phyloP scores from a whole-genome alignment of 2,797 vertebrate species.

The Heterohyrax brucei region DNA sequence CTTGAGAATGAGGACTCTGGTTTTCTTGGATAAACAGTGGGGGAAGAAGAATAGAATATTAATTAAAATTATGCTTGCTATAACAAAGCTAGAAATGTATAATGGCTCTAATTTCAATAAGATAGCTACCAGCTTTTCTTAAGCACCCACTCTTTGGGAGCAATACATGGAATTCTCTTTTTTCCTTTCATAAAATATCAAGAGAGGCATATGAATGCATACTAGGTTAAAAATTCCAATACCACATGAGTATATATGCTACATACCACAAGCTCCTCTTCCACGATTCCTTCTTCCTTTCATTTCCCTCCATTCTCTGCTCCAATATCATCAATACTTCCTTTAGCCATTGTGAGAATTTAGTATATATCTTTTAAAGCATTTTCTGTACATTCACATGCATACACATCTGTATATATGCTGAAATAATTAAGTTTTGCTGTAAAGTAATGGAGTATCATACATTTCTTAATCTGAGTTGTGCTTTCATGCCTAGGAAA shows the following conservation, averaged over 20 bases:
- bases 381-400: conserved; percentile 49
- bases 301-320: not conserved
- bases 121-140: conserved; percentile 33
- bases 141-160: not conserved
- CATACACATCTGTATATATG: not conserved
- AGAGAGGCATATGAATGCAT: not conserved
- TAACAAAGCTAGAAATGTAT: conserved; percentile 52
- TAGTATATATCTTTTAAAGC: conserved; percentile 22
- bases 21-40: conserved; percentile 65
- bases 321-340: not conserved
- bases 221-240: not conserved
- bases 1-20: conserved; percentile 45
- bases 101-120: conserved; percentile 48
- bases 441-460: not conserved
- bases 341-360: conserved; percentile 40
- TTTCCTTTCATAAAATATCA: conserved; percentile 60
- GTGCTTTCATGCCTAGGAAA: conserved; percentile 20
- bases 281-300: not conserved
- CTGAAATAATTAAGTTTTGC: conserved; percentile 11
- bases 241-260: not conserved
- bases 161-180: not conserved
- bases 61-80: conserved; percentile 59
- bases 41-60: conserved; percentile 52
- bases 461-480: not conserved
- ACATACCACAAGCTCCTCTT: not conserved